phyloP scores from a whole-genome alignment of 2,113 vertebrate genomes.

The Paratilapia polleni region DNA sequence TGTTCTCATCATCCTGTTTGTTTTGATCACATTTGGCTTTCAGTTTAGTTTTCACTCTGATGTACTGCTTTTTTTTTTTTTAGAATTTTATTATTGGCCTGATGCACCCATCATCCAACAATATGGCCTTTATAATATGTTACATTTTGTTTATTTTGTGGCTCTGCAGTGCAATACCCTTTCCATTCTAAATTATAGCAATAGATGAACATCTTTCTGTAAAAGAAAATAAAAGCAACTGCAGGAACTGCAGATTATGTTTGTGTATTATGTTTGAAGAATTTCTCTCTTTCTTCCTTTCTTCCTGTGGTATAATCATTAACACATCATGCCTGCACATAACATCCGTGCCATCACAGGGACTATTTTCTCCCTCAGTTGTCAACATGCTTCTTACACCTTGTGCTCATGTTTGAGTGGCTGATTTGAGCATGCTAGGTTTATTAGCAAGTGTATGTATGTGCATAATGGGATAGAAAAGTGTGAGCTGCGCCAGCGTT shows the following conservation, averaged over 20 bases:
- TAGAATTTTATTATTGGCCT: not conserved
- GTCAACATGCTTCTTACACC: slow-evolving; percentile 29
- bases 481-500: slow-evolving; percentile 43
- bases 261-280: not conserved
- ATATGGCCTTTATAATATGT: not conserved
- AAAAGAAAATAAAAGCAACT: not conserved
- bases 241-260: not conserved
- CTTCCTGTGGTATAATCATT: slow-evolving; percentile 3
- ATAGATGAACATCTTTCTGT: not conserved
- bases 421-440: slow-evolving; percentile 48
- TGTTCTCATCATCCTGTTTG: not conserved
- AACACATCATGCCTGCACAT: slow-evolving; percentile 9
- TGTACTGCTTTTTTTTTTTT: not conserved
- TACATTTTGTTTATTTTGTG: not conserved
- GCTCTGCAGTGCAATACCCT: not conserved
- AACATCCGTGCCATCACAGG: not conserved
- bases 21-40: not conserved
- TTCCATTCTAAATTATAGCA: not conserved
- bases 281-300: not conserved
- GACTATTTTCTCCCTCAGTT: slow-evolving; percentile 10
- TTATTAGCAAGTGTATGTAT: slow-evolving; percentile 54
- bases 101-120: not conserved
- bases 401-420: slow-evolving; percentile 30
- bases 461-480: slow-evolving; percentile 55
- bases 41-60: not conserved